A percentile compares a stretch with the other conserved stretches of the same genome.
Evolutionary conservation across 2,888 invertebrate genomes (phyloP).

Genomic region (Dryadula phaetusa): DNA sequence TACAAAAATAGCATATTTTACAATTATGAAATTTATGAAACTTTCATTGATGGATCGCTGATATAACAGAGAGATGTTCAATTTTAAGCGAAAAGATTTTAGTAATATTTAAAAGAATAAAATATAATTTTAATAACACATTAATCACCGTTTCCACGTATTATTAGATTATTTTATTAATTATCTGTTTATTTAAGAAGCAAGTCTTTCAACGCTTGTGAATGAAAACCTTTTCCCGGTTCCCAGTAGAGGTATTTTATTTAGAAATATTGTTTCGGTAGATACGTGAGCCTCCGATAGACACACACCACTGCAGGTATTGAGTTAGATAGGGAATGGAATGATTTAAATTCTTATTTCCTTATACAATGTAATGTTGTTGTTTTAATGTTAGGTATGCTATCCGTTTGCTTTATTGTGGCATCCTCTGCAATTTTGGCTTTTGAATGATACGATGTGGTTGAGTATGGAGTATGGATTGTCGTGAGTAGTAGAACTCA

Average conservation of each 20-base stretch:
- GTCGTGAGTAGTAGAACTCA: too few species aligned
- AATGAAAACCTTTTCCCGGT: constrained; percentile 38
- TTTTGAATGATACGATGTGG: too few species aligned
- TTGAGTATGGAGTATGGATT: too few species aligned
- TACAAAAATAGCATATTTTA: too few species aligned
- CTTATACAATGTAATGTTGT: constrained; percentile 9
- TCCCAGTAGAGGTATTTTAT: constrained; percentile 71
- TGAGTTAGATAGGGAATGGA: constrained; percentile 55
- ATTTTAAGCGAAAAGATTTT: too few species aligned
- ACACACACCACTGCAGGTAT: constrained; percentile 61
- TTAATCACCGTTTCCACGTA: neutral
- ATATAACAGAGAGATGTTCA: too few species aligned
- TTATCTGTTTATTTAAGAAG: neutral
- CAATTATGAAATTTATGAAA: too few species aligned
- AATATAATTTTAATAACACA: neutral
- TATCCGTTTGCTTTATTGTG: neutral
- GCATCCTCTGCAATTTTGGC: too few species aligned
- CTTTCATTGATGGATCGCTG: too few species aligned
- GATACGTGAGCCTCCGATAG: constrained; percentile 62
- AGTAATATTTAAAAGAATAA: too few species aligned
- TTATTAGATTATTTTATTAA: neutral
- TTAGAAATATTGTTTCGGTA: constrained; percentile 78
- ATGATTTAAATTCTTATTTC: constrained; percentile 42
- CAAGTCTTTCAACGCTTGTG: constrained; percentile 38
- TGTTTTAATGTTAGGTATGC: neutral